Conservation (phyloP, 1,140 invertebrate genomes). For the Limonius californicus region DNA sequence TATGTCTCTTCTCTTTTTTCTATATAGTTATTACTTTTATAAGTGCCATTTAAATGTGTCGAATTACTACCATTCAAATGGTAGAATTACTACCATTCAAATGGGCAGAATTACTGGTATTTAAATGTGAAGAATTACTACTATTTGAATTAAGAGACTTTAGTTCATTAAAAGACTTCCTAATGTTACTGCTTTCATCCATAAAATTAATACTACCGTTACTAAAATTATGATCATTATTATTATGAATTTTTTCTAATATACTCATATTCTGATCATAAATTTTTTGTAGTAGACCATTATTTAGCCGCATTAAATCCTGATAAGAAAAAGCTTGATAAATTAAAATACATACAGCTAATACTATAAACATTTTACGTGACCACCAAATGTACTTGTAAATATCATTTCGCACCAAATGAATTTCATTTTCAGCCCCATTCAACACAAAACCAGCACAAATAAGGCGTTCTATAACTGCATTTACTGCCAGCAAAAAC, state of each 20-base stretch:
- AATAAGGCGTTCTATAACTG: conserved; percentile 38
- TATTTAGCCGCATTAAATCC: conserved; percentile 28
- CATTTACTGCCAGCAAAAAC: conserved; percentile 33
- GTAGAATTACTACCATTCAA: too few relatives aligned
- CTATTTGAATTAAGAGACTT: too few relatives aligned
- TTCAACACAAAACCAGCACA: conserved; percentile 18
- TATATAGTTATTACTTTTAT: too few relatives aligned
- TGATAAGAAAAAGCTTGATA: conserved; percentile 27
- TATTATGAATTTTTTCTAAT: not conserved
- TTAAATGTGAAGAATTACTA: too few relatives aligned
- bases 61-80: too few relatives aligned
- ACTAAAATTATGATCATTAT: not conserved
- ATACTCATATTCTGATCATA: not conserved
- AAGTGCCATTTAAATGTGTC: too few relatives aligned
- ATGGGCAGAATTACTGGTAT: too few relatives aligned
- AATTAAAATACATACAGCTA: conserved; percentile 28
- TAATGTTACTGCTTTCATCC: too few relatives aligned
- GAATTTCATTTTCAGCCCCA: conserved; percentile 1
- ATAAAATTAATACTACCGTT: too few relatives aligned
- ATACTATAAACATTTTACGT: conserved; percentile 34
- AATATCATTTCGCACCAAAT: conserved; percentile 10
- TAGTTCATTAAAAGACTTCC: too few relatives aligned
- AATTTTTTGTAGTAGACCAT: conserved; percentile 28
- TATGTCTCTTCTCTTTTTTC: too few relatives aligned
- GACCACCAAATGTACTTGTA: conserved; percentile 35